Evolutionary conservation across 2,797 vertebrate species (phyloP).

Genomic region (Oreonectes daqikongensis): DNA sequence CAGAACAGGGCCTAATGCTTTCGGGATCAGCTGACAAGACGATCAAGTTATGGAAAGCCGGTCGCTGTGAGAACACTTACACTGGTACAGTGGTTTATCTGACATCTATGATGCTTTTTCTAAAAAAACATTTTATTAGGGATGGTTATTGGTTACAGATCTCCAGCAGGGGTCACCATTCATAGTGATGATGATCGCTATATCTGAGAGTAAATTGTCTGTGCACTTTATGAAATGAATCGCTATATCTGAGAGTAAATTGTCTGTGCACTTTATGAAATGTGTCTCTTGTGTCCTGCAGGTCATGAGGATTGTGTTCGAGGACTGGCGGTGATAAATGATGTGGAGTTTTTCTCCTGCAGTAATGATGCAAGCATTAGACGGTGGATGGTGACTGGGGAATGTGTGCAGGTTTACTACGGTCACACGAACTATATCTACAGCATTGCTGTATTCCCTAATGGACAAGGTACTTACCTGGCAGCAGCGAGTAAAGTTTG

Average conservation of each 20-base stretch:
- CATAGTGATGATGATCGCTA: not conserved
- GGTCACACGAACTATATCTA: slow-evolving; percentile 98
- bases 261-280: not conserved
- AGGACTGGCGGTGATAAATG: slow-evolving; percentile 89
- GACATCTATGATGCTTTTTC: not conserved
- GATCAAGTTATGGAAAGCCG: slow-evolving; percentile 96
- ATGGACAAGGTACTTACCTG: slow-evolving; percentile 84
- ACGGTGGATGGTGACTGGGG: slow-evolving; percentile 90
- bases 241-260: no score
- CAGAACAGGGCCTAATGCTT: slow-evolving; percentile 96
- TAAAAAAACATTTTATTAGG: not conserved
- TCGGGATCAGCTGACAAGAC: slow-evolving; percentile 96
- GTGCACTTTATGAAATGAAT: not conserved
- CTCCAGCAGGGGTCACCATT: slow-evolving; percentile 27
- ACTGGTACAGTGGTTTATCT: slow-evolving; percentile 6
- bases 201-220: no score
- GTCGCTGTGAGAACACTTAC: slow-evolving; percentile 90
- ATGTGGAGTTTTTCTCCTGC: slow-evolving; percentile 94
- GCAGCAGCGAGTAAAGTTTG: no score
- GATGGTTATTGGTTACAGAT: not conserved
- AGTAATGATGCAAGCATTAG: slow-evolving; percentile 93
- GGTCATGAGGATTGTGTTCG: slow-evolving; percentile 97
- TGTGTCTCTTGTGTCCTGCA: slow-evolving; percentile 58
- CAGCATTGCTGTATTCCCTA: slow-evolving; percentile 90
- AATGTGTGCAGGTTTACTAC: slow-evolving; percentile 91